These are phyloP conservation scores for Carposina sasakii DNA, from an alignment of 1,140 invertebrate species.

Conservation along the genomic window DNA sequence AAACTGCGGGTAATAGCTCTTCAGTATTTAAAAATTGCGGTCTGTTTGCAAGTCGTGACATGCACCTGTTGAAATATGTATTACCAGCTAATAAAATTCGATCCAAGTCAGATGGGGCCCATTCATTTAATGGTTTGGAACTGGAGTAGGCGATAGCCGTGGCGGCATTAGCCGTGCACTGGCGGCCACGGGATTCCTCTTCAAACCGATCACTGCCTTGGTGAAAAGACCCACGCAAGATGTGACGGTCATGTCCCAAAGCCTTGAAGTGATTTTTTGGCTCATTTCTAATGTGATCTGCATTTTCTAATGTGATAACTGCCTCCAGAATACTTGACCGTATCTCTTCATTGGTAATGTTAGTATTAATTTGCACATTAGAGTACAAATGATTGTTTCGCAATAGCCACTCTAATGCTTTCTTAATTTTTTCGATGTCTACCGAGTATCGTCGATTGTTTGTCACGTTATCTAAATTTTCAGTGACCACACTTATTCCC, in stretches of 20 bases:
- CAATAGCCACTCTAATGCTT: slow-evolving; percentile 3
- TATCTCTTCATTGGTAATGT: slow-evolving; percentile 10
- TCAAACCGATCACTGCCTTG: slow-evolving; percentile 8
- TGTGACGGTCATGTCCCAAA: slow-evolving; percentile 7
- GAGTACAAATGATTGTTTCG: slow-evolving; percentile 3
- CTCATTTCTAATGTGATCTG: slow-evolving; percentile 1
- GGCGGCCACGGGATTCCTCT: background rate
- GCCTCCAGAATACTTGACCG: slow-evolving; percentile 10
- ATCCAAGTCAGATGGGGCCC: slow-evolving; percentile 4
- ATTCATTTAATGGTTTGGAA: slow-evolving; percentile 3
- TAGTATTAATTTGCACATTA: slow-evolving; percentile 8
- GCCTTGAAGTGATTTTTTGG: slow-evolving; percentile 3
- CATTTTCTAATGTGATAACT: slow-evolving; percentile 3
- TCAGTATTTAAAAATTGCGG: slow-evolving; percentile 1
- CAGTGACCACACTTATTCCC: background rate
- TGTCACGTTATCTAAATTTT: slow-evolving; percentile 1
- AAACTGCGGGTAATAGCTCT: background rate
- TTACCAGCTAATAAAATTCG: slow-evolving; percentile 5
- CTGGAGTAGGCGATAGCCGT: slow-evolving; percentile 6
- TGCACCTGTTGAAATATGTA: slow-evolving; percentile 2
- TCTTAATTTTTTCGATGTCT: slow-evolving; percentile 2
- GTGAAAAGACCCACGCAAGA: slow-evolving; percentile 5
- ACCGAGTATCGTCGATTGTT: slow-evolving; percentile 1
- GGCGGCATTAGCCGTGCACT: slow-evolving; percentile 5
- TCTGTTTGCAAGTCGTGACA: slow-evolving; percentile 2